Evolutionary conservation across 2,888 invertebrate genomes (phyloP).

Genomic region (Trissolcus brochymenae): DNA sequence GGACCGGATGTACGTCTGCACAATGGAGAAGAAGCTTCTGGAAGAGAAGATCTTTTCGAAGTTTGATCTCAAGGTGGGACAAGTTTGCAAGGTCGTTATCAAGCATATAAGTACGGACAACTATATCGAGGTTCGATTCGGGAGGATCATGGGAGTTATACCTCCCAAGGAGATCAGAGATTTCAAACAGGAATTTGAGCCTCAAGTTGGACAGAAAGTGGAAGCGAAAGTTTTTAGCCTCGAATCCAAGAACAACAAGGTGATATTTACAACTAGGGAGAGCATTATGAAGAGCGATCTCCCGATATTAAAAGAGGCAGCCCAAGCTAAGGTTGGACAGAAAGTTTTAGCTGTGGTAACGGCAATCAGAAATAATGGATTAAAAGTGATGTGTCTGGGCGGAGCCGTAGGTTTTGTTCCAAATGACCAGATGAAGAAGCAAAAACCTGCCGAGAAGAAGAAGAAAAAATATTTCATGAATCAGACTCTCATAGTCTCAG

Average conservation of each 20-base stretch:
- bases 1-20: slow-evolving; percentile 83
- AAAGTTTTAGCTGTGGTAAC: slow-evolving; percentile 79
- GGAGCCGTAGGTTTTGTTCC: slow-evolving; percentile 79
- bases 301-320: slow-evolving; percentile 77
- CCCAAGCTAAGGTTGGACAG: slow-evolving; percentile 78
- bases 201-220: slow-evolving; percentile 79
- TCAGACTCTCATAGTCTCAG: slow-evolving; percentile 7
- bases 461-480: slow-evolving; percentile 8
- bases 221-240: slow-evolving; percentile 80
- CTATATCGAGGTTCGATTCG: slow-evolving; percentile 64
- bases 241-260: slow-evolving; percentile 75
- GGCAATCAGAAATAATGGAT: slow-evolving; percentile 77
- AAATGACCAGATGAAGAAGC: slow-evolving; percentile 20
- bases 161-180: slow-evolving; percentile 63
- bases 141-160: slow-evolving; percentile 64
- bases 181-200: slow-evolving; percentile 65
- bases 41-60: slow-evolving; percentile 79
- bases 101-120: slow-evolving; percentile 60
- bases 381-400: slow-evolving; percentile 81
- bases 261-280: slow-evolving; percentile 82
- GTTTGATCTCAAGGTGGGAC: slow-evolving; percentile 64
- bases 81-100: slow-evolving; percentile 65
- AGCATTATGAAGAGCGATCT: slow-evolving; percentile 80
- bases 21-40: slow-evolving; percentile 80
- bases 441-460: neutral